A percentile compares a stretch with the other conserved stretches of the same genome.
Evolutionary conservation across 2,888 invertebrate species (phyloP).

Genomic region (Drosophila recens): DNA sequence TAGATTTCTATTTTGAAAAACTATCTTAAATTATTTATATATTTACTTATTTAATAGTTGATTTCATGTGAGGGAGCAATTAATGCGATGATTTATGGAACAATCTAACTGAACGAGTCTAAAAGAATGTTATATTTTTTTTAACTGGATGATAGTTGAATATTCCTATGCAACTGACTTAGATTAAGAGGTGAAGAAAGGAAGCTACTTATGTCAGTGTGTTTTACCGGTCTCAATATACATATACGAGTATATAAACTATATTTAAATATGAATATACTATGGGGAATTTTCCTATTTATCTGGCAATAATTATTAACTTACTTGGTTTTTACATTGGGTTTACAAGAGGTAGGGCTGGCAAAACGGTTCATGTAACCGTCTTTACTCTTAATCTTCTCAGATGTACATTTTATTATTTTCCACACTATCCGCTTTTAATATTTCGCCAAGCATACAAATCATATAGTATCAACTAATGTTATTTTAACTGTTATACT

Average conservation of each 20-base stretch:
- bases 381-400: too few species aligned
- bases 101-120: not conserved
- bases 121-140: not conserved
- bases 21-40: too few species aligned
- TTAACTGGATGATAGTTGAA: not conserved
- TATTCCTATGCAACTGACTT: not conserved
- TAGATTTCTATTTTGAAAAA: not conserved
- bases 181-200: not conserved
- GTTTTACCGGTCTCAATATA: conserved; percentile 10
- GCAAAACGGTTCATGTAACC: too few species aligned
- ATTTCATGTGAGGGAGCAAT: not conserved
- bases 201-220: not conserved
- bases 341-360: too few species aligned
- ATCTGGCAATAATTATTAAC: too few species aligned
- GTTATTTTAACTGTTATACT: too few species aligned
- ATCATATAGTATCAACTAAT: too few species aligned
- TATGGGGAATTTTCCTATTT: too few species aligned
- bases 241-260: conserved; percentile 2
- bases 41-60: not conserved
- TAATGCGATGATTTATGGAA: not conserved
- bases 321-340: too few species aligned
- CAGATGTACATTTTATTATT: too few species aligned
- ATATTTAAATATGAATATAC: not conserved
- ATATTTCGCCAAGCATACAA: too few species aligned
- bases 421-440: too few species aligned